Evolutionary conservation across 2,113 vertebrate genomes (phyloP).

Genomic region (Polypterus senegalus): DNA sequence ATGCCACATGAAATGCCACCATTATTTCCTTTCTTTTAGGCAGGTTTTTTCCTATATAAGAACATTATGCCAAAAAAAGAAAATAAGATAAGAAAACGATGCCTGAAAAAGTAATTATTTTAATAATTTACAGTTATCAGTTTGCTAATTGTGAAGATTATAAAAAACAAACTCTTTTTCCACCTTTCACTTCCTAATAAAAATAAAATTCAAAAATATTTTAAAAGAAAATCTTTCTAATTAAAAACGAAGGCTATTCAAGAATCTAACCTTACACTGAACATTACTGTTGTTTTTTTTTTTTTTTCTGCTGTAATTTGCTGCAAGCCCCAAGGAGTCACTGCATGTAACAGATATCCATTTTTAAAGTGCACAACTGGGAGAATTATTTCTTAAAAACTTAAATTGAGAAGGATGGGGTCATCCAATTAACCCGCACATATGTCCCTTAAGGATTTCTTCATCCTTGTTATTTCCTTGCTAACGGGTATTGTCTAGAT

Average conservation of each 20-base stretch:
- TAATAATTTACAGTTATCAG: too few species aligned
- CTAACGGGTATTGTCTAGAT: constrained; percentile 46
- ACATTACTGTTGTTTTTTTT: constrained; percentile 24
- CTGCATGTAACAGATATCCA: constrained; percentile 47
- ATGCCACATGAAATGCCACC: too few species aligned
- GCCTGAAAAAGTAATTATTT: too few species aligned
- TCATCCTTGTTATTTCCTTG: constrained; percentile 33
- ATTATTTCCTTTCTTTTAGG: too few species aligned
- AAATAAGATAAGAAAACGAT: too few species aligned
- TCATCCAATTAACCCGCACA: constrained; percentile 59
- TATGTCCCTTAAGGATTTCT: constrained; percentile 32
- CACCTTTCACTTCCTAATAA: not conserved
- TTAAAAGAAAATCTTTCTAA: constrained; percentile 15
- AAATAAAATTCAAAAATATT: not conserved
- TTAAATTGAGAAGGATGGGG: constrained; percentile 57
- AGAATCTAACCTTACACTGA: constrained; percentile 21
- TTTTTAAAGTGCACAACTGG: constrained; percentile 33
- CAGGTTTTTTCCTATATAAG: too few species aligned
- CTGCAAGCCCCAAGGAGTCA: constrained; percentile 40
- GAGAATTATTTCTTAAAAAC: constrained; percentile 45
- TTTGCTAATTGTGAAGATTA: too few species aligned
- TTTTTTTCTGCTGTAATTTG: constrained; percentile 41
- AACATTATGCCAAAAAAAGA: too few species aligned
- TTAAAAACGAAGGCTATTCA: constrained; percentile 10
- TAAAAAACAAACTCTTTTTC: not conserved